Conservation (phyloP, 2,797 vertebrate species). For the Lepus townsendii region DNA sequence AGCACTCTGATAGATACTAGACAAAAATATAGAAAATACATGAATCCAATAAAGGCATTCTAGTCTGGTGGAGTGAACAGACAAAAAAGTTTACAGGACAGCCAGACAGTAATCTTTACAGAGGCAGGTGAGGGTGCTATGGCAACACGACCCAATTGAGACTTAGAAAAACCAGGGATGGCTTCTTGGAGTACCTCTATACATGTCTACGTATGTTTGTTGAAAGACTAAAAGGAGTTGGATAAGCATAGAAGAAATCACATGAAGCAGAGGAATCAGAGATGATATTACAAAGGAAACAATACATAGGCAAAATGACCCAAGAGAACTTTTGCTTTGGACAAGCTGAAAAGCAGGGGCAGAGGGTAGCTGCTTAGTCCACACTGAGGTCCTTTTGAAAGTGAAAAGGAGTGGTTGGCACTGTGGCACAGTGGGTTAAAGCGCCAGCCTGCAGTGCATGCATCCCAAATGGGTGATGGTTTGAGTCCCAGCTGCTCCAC, state of each 20-base stretch:
- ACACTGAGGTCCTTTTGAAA: neutral
- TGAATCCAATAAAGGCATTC: neutral
- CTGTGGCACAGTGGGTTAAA: too few relatives aligned
- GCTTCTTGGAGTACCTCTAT: neutral
- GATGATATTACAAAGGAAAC: neutral
- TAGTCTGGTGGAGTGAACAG: neutral
- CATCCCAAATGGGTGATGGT: too few relatives aligned
- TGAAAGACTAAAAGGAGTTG: neutral
- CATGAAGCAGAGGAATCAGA: neutral
- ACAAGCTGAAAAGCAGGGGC: neutral
- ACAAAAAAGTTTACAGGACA: neutral
- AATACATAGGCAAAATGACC: neutral
- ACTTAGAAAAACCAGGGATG: neutral
- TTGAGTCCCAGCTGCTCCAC: too few relatives aligned
- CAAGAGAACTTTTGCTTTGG: neutral
- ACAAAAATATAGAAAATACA: constrained; percentile 17
- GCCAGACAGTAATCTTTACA: neutral
- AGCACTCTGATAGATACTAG: constrained; percentile 4
- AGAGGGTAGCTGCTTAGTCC: neutral
- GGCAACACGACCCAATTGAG: neutral
- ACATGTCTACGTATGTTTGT: constrained; percentile 9
- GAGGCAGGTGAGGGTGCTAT: neutral
- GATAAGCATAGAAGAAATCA: constrained; percentile 38
- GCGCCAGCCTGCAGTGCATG: too few relatives aligned
- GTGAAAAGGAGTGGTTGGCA: too few relatives aligned